These are phyloP conservation scores for Lucilia cuprina DNA, from an alignment of 1,140 invertebrate species.

Conservation along the genomic window DNA sequence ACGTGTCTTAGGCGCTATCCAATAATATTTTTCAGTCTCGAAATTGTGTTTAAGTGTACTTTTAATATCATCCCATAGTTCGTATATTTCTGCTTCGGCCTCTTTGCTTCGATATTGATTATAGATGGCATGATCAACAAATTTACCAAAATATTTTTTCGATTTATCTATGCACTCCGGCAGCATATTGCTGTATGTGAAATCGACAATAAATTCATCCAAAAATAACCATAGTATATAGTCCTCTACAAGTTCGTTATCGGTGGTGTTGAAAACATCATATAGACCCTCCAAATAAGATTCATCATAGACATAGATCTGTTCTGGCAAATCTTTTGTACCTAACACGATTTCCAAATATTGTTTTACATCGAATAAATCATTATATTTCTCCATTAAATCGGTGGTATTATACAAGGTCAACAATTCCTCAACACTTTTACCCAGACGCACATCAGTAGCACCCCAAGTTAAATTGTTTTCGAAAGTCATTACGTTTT, in stretches of 20 bases:
- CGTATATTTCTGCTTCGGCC: conserved; percentile 44
- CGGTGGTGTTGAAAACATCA: conserved; percentile 16
- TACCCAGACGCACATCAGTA: background rate
- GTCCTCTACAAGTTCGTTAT: conserved; percentile 2
- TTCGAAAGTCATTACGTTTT: conserved; percentile 40
- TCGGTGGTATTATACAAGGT: conserved; percentile 39
- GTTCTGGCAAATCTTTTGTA: conserved; percentile 37
- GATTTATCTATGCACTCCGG: conserved; percentile 45
- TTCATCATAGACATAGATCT: conserved; percentile 42
- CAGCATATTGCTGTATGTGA: background rate
- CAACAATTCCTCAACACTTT: conserved; percentile 37
- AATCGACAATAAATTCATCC: conserved; percentile 43
- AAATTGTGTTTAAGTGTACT: conserved; percentile 44
- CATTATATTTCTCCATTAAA: background rate
- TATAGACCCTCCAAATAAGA: conserved; percentile 31
- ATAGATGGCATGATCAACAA: conserved; percentile 48
- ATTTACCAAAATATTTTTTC: conserved; percentile 48
- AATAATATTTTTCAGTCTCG: conserved; percentile 48
- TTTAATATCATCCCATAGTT: conserved; percentile 48
- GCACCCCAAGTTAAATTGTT: background rate
- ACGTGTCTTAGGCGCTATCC: conserved; percentile 50
- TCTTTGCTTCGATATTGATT: conserved; percentile 42
- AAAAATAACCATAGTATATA: conserved; percentile 43
- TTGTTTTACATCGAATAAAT: background rate
- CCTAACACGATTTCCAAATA: background rate